Base-by-base conservation (phyloP, 92 coral and sea anemone genomes). In the Bergia sp. region DNA sequence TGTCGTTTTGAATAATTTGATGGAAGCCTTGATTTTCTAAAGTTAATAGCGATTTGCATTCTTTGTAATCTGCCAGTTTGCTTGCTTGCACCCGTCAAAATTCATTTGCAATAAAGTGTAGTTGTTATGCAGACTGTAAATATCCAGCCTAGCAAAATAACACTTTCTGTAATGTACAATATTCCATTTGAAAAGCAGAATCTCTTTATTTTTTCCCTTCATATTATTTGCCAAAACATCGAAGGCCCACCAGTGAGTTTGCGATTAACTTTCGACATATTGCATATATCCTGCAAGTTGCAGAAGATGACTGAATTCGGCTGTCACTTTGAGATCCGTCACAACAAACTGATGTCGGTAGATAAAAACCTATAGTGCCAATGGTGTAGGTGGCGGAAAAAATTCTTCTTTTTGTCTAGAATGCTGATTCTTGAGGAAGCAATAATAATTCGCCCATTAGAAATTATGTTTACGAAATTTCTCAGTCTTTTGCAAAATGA, bases 311-410 rank as follows among this genome's bases (percentile, higher is more conserved):
- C 45, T 41, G 45, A 82, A 41, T 20, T 41, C 7, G 23, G 58
- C 23, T 71, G 44, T 36, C 87, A 74, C 23, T 69, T 55, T 84
- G 61, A 69, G 36, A 83, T 4, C 39, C 61, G 64, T 18, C 57
- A 71, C 55, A 84, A 71, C 57, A 84, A 69, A 72, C 58, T 53
- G 67, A 84, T 71, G 67, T 84, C 79, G 87, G 87, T 44, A 84
- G 45, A 29, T 8, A 13, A 42, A 69, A 73, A 73, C 37, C 29
- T 29, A 29, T 29, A 29, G 18, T 44, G 18, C 16, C 13, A 10
- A 2, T 11, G 10, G 58, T 73, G 77, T 44, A 84, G 44, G 65
- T 44, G 75, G 69, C 39, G 7, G 66, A 29, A 43, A 42, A 45
- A 53, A 45, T 45, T 37, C 65, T 69, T 47, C 55, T 37, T 84